Evolutionary conservation across 1,140 invertebrate genomes (phyloP).

Genomic region (Microplitis demolitor): DNA sequence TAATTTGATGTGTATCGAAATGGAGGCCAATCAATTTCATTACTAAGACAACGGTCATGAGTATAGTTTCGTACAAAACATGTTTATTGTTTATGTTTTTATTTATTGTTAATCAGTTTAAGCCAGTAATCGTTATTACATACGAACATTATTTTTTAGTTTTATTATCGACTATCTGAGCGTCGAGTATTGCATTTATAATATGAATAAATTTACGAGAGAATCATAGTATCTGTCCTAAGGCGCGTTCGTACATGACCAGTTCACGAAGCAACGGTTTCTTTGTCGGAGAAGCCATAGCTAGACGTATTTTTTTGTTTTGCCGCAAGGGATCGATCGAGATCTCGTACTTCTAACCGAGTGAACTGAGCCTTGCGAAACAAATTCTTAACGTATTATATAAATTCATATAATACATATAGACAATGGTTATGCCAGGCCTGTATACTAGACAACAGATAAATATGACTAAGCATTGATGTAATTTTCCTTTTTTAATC

Average conservation of each 20-base stretch:
- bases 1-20: neutral
- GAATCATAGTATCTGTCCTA: neutral
- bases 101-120: neutral
- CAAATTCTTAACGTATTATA: neutral
- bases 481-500: no score
- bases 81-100: neutral
- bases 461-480: no score
- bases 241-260: conserved; percentile 27
- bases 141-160: no score
- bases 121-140: no score
- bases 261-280: conserved; percentile 29
- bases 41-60: neutral
- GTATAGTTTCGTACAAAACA: neutral
- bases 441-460: no score
- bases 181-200: no score
- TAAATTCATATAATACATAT: neutral
- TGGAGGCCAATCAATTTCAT: neutral
- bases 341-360: conserved; percentile 1
- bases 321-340: conserved; percentile 18
- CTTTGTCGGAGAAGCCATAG: conserved; percentile 32
- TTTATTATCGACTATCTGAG: no score
- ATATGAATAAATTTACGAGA: no score
- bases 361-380: conserved; percentile 10
- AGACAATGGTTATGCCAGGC: no score
- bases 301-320: conserved; percentile 13